A percentile compares a stretch with the other conserved stretches of the same genome.
These are phyloP conservation scores for Pogonomyrmex barbatus DNA, from an alignment of 1,140 invertebrate species.

Conservation along the genomic window DNA sequence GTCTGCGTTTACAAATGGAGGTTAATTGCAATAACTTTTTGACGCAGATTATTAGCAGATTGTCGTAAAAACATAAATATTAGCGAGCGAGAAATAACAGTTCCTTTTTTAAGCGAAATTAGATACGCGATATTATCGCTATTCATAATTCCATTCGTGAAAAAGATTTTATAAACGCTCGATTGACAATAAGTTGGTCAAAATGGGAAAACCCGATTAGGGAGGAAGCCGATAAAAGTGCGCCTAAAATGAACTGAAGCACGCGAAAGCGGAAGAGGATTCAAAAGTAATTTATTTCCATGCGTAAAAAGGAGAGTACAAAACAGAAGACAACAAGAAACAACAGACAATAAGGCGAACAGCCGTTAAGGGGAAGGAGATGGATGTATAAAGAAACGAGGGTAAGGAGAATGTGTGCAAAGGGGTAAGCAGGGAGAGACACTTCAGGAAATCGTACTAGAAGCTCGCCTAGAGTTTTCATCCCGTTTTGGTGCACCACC, in stretches of 20 bases:
- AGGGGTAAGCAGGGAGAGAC: constrained; percentile 60
- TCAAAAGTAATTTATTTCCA: constrained; percentile 41
- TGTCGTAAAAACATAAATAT: not conserved
- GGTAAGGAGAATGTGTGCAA: constrained; percentile 41
- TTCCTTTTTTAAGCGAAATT: not conserved
- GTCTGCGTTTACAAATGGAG: constrained; percentile 37
- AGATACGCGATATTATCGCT: too few relatives aligned
- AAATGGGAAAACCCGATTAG: not conserved
- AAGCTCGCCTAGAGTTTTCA: constrained; percentile 68
- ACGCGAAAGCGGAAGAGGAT: not conserved
- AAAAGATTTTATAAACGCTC: not conserved
- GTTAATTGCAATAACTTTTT: constrained; percentile 23
- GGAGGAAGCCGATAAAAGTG: constrained; percentile 10
- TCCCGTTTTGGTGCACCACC: constrained; percentile 71
- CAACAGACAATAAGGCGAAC: constrained; percentile 26
- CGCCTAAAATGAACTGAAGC: constrained; percentile 27
- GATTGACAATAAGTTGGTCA: not conserved
- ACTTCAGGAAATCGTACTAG: constrained; percentile 73
- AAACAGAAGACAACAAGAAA: constrained; percentile 4
- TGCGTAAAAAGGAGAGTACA: constrained; percentile 6
- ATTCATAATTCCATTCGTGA: not conserved
- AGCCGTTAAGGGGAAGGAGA: constrained; percentile 28
- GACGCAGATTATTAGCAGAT: constrained; percentile 1
- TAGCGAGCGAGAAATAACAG: not conserved
- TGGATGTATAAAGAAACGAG: constrained; percentile 17